phyloP scores from a whole-genome alignment of 1,140 invertebrate species.

The Bombus waltoni region DNA sequence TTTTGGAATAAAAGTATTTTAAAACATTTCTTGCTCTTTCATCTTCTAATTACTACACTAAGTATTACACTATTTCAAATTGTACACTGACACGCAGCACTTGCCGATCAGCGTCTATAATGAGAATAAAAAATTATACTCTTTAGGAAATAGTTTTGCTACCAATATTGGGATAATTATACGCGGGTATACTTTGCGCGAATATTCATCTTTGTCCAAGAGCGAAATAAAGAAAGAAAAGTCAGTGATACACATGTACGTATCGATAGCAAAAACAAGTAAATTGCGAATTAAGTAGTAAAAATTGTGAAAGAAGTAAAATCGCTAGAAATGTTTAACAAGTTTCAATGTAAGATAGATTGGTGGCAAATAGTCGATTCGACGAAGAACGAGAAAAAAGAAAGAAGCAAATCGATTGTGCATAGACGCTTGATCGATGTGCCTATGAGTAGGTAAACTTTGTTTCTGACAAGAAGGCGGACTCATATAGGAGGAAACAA shows the following conservation, averaged over 20 bases:
- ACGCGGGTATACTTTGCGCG: neutral
- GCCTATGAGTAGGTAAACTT: slow-evolving; percentile 22
- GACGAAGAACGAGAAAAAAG: neutral
- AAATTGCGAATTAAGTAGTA: neutral
- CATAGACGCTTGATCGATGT: slow-evolving; percentile 11
- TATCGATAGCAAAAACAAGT: neutral
- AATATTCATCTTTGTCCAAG: neutral
- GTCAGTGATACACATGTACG: neutral
- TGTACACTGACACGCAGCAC: no score
- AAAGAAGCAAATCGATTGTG: neutral
- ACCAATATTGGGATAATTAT: no score
- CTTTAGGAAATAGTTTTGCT: neutral
- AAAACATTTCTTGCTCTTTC: neutral
- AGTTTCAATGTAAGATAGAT: neutral
- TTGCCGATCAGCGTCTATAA: neutral
- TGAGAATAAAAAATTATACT: neutral
- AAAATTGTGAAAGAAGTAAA: neutral
- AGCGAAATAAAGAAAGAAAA: neutral
- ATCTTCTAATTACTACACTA: neutral
- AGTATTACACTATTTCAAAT: no score
- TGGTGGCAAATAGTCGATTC: neutral
- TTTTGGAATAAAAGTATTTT: neutral
- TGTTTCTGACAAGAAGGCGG: slow-evolving; percentile 23
- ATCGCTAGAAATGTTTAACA: neutral
- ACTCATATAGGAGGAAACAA: slow-evolving; percentile 27